These are phyloP conservation scores for Prunella himalayana DNA, from an alignment of 2,113 vertebrate genomes.

Conservation along the genomic window DNA sequence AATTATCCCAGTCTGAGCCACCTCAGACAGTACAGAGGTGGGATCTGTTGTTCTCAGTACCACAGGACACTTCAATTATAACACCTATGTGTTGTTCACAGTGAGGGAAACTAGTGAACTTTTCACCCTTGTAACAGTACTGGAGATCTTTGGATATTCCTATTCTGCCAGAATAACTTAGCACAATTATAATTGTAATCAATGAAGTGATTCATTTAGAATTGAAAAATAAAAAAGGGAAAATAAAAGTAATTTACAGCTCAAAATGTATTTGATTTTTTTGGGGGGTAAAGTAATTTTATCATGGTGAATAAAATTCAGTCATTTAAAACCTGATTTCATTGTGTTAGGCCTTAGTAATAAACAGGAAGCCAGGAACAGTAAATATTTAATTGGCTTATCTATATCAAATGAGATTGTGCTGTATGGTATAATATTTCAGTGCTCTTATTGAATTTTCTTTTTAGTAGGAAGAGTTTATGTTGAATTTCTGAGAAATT, in stretches of 20 bases:
- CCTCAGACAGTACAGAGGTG: not conserved
- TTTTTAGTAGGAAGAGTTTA: not conserved
- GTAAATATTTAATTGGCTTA: constrained; percentile 58
- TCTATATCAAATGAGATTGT: constrained; percentile 20
- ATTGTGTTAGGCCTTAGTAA: not conserved
- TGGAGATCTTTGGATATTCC: not conserved
- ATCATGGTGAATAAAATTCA: not conserved
- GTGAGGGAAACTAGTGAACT: not conserved
- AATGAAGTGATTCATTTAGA: not conserved
- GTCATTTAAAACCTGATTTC: constrained; percentile 4
- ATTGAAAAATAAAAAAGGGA: not conserved
- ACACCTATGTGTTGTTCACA: not conserved
- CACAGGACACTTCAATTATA: not conserved
- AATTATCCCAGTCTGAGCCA: not conserved
- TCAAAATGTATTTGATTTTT: not conserved
- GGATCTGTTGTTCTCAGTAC: not conserved
- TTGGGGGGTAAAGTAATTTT: not conserved
- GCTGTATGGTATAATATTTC: not conserved
- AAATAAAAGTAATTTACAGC: not conserved
- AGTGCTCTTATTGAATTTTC: constrained; percentile 15
- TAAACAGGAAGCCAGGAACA: constrained; percentile 32
- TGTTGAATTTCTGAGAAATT: constrained; percentile 10
- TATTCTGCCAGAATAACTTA: not conserved
- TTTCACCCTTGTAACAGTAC: not conserved
- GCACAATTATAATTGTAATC: not conserved